These are phyloP conservation scores for Cydia strobilella DNA, from an alignment of 1,140 invertebrate genomes.

Conservation along the genomic window DNA sequence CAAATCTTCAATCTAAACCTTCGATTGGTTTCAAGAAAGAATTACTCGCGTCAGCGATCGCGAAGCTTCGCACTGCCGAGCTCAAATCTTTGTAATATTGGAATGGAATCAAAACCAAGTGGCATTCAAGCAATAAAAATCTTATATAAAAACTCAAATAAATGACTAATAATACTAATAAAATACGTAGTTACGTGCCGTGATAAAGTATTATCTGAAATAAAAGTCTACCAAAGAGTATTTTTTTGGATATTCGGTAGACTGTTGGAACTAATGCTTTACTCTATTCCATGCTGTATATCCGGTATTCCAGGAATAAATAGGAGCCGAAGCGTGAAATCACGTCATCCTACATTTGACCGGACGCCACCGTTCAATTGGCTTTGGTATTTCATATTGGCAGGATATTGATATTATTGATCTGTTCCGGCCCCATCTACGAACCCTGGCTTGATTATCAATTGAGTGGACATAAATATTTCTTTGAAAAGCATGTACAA, in stretches of 20 bases:
- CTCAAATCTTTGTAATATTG: neutral
- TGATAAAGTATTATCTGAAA: no score
- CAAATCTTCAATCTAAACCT: conserved; percentile 1
- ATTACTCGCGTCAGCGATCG: conserved; percentile 1
- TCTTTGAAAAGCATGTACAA: no score
- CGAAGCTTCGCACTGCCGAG: neutral
- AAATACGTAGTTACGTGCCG: no score
- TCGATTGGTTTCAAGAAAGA: conserved; percentile 13
- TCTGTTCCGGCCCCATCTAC: neutral
- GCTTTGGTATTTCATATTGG: neutral
- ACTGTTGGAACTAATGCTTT: no score
- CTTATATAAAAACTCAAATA: no score
- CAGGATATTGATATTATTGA: neutral
- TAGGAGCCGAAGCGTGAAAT: neutral
- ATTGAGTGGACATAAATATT: no score
- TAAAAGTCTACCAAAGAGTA: no score
- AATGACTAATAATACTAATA: no score
- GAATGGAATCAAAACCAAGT: neutral
- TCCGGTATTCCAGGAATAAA: no score
- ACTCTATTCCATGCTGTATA: no score
- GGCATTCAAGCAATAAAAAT: neutral
- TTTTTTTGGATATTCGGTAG: no score
- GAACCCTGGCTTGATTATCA: neutral
- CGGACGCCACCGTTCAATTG: conserved; percentile 2
- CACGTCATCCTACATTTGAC: neutral